These are phyloP conservation scores for Andrena marginata DNA, from an alignment of 2,888 invertebrate species.

Conservation along the genomic window DNA sequence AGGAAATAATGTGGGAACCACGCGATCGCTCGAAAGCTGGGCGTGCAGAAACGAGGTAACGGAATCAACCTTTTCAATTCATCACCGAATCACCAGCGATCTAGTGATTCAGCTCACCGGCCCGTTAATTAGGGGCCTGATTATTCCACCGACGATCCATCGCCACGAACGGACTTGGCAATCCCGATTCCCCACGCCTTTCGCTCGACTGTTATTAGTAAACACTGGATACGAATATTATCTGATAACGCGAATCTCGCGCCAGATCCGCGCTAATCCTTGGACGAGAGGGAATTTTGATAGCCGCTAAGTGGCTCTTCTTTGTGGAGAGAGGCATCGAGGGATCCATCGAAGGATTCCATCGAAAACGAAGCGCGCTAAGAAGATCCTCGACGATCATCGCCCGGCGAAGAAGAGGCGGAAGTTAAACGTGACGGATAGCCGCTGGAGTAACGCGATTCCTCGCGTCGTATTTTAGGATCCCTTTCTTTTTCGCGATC, in stretches of 20 bases:
- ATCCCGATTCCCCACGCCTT: neutral
- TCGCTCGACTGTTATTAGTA: neutral
- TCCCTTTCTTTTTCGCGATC: conserved; percentile 16
- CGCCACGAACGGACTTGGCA: neutral
- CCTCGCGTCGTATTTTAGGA: conserved; percentile 17
- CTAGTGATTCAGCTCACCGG: conserved; percentile 1
- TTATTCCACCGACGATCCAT: neutral
- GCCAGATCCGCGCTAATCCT: neutral
- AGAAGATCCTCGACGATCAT: conserved; percentile 19
- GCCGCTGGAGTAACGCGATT: conserved; percentile 35
- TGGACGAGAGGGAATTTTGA: neutral
- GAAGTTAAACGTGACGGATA: conserved; percentile 56
- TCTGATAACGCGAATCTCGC: neutral
- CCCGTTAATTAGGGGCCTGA: neutral
- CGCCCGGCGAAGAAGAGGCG: conserved; percentile 19
- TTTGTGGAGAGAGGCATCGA: neutral
- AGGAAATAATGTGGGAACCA: conserved; percentile 51
- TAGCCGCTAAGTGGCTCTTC: neutral
- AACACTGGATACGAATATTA: neutral
- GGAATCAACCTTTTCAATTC: conserved; percentile 52
- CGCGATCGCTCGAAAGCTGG: conserved; percentile 9
- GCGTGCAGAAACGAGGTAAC: conserved; percentile 27
- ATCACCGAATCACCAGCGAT: conserved; percentile 30
- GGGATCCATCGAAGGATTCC: neutral
- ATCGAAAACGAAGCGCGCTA: neutral